phyloP scores from a whole-genome alignment of 2,797 vertebrate genomes.

The Stomatorhinus walkeri region DNA sequence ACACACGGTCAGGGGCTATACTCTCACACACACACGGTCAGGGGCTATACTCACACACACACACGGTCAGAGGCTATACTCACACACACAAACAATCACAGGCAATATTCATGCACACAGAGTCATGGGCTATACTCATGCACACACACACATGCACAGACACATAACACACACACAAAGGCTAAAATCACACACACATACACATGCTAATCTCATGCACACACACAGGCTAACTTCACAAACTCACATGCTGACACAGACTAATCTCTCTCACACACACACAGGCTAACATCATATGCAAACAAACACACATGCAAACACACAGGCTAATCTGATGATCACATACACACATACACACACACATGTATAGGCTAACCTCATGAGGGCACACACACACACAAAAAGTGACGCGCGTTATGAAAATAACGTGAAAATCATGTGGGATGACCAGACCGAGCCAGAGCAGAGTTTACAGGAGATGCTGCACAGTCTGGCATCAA shows the following conservation, averaged over 20 bases:
- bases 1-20: neutral
- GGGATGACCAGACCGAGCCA: neutral
- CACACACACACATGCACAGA: neutral
- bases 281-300: neutral
- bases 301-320: neutral
- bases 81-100: neutral
- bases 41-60: neutral
- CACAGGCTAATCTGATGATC: neutral
- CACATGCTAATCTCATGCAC: neutral
- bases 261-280: neutral
- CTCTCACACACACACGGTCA: neutral
- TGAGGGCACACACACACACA: neutral
- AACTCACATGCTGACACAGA: neutral
- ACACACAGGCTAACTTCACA: neutral
- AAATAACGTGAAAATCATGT: neutral
- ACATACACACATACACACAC: neutral
- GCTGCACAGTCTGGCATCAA: neutral
- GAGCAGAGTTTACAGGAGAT: neutral
- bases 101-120: neutral
- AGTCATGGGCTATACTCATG: neutral
- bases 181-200: neutral
- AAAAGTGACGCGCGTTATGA: neutral
- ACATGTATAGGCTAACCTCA: neutral
- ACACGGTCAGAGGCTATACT: neutral
- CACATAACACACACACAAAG: neutral